phyloP scores from a whole-genome alignment of 1,140 invertebrate species.

The Leucophenga varia region DNA sequence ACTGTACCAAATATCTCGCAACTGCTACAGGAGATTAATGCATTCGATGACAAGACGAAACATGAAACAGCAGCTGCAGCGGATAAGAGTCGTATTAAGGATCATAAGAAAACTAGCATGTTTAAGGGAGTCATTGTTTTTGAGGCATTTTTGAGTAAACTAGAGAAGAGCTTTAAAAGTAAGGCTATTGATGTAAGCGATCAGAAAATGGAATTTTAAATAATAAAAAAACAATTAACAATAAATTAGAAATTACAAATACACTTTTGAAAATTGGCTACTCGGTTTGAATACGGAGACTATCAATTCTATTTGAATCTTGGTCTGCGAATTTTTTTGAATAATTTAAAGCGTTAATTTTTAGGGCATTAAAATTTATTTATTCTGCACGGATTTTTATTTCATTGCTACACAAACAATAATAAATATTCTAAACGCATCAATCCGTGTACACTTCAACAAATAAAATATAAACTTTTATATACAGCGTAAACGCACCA shows the following conservation, averaged over 20 bases:
- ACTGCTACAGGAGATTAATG: slow-evolving; percentile 68
- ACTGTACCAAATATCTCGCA: slow-evolving; percentile 74
- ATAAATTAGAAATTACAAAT: no score
- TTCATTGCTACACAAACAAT: no score
- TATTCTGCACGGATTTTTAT: no score
- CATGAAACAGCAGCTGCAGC: slow-evolving; percentile 57
- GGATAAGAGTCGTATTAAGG: slow-evolving; percentile 57
- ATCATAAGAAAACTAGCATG: slow-evolving; percentile 78
- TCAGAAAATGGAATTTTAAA: slow-evolving; percentile 44
- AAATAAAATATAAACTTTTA: no score
- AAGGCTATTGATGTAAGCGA: slow-evolving; percentile 24
- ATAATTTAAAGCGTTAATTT: no score
- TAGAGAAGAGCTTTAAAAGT: slow-evolving; percentile 56
- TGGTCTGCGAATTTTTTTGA: no score
- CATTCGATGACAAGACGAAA: slow-evolving; percentile 65
- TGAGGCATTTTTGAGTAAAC: slow-evolving; percentile 69
- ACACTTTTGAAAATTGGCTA: no score
- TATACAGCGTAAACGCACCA: slow-evolving; percentile 45
- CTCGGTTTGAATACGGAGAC: slow-evolving; percentile 8
- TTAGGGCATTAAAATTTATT: slow-evolving; percentile 30
- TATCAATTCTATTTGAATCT: background rate
- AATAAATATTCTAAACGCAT: slow-evolving; percentile 39
- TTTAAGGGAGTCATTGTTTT: slow-evolving; percentile 69
- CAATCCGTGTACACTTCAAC: no score
- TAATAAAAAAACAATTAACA: background rate